These are phyloP conservation scores for Drosophila borborema DNA, from an alignment of 2,888 invertebrate species.

Conservation along the genomic window DNA sequence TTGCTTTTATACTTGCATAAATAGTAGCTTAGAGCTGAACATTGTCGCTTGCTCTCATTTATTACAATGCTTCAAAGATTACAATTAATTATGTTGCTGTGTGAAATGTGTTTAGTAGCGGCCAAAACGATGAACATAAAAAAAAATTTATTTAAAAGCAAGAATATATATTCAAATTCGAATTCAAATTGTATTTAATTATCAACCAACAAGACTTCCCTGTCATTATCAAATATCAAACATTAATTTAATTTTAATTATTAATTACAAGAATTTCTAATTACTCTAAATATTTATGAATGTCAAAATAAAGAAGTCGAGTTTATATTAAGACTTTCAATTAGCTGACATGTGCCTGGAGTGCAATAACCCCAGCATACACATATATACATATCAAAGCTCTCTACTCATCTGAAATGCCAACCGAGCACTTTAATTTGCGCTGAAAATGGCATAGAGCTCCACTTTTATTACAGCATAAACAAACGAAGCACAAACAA, in stretches of 20 bases:
- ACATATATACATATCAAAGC: conserved; percentile 5
- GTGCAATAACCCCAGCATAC: conserved; percentile 25
- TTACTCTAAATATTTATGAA: not conserved
- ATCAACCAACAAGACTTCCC: not conserved
- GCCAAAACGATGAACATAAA: no score
- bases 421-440: conserved; percentile 46
- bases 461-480: conserved; percentile 34
- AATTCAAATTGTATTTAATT: not conserved
- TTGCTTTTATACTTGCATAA: no score
- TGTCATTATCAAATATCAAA: not conserved
- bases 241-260: not conserved
- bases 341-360: conserved; percentile 30
- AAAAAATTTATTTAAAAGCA: no score
- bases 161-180: not conserved
- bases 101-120: no score
- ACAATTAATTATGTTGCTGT: no score
- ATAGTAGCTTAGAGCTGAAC: no score
- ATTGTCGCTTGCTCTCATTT: no score
- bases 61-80: no score
- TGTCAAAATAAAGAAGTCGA: not conserved
- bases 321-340: conserved; percentile 10
- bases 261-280: not conserved
- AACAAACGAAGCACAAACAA: conserved; percentile 28
- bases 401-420: conserved; percentile 26
- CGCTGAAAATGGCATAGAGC: conserved; percentile 33